Evolutionary conservation across 2,888 invertebrate genomes (phyloP).

Genomic region (Chaetogeoica ovagalla): DNA sequence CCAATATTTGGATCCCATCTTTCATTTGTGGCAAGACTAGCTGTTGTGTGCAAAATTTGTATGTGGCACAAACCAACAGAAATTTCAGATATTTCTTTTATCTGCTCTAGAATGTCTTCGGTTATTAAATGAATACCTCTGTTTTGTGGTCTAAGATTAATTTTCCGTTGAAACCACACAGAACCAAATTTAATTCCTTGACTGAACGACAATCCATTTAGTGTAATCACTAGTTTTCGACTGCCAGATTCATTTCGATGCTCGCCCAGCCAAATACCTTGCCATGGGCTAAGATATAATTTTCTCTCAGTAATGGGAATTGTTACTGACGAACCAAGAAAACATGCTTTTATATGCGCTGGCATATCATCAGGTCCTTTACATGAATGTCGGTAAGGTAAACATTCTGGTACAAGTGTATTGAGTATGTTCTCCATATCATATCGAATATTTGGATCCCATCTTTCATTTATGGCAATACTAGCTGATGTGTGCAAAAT

Average conservation of each 20-base stretch:
- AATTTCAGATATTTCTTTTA: slow-evolving; percentile 84
- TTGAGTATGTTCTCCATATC: slow-evolving; percentile 69
- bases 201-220: slow-evolving; percentile 80
- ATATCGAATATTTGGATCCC: slow-evolving; percentile 90
- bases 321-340: slow-evolving; percentile 91
- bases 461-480: slow-evolving; percentile 95
- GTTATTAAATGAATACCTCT: slow-evolving; percentile 96
- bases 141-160: slow-evolving; percentile 93
- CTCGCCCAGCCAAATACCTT: slow-evolving; percentile 97
- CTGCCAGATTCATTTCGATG: slow-evolving; percentile 95
- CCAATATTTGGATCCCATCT: slow-evolving; percentile 92
- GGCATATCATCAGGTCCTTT: slow-evolving; percentile 99
- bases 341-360: slow-evolving; percentile 95
- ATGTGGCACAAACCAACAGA: background rate
- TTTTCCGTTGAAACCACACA: slow-evolving; percentile 97
- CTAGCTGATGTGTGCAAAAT: slow-evolving; percentile 98
- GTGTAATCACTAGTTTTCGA: slow-evolving; percentile 83
- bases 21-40: slow-evolving; percentile 95
- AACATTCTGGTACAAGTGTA: slow-evolving; percentile 56
- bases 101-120: slow-evolving; percentile 91
- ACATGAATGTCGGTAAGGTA: slow-evolving; percentile 93
- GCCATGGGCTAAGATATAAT: slow-evolving; percentile 94
- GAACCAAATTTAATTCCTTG: slow-evolving; percentile 92
- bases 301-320: slow-evolving; percentile 96
- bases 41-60: slow-evolving; percentile 76